Evolutionary conservation across 2,888 invertebrate genomes (phyloP).

Genomic region (Rotaria socialis): DNA sequence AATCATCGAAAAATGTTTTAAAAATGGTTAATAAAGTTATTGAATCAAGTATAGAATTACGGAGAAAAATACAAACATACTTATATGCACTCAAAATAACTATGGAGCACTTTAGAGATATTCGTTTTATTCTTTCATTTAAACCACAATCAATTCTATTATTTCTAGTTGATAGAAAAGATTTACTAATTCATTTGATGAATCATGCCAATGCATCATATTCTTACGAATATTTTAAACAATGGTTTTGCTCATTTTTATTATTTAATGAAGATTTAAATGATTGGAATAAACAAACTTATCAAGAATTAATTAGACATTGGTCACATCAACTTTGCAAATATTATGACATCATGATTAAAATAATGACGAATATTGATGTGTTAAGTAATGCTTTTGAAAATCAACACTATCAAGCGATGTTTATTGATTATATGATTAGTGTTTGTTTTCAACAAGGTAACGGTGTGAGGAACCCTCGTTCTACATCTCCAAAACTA

Average conservation of each 20-base stretch:
- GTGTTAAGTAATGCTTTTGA: background rate
- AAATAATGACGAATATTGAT: conserved; percentile 14
- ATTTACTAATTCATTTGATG: background rate
- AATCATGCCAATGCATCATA: background rate
- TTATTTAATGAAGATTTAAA: background rate
- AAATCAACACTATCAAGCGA: background rate
- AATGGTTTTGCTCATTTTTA: background rate
- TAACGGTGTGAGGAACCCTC: background rate
- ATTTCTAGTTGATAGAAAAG: background rate
- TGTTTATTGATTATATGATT: background rate
- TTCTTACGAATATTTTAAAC: conserved; percentile 9
- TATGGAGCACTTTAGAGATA: background rate
- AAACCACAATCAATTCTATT: background rate
- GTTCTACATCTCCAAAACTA: too few species aligned
- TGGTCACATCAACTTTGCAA: background rate
- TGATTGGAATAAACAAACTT: background rate
- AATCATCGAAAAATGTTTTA: background rate
- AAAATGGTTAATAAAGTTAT: background rate
- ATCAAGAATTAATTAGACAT: background rate
- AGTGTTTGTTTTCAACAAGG: conserved; percentile 10
- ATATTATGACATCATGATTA: background rate
- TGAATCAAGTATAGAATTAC: background rate
- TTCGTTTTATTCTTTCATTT: background rate
- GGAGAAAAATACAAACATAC: background rate
- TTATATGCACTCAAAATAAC: background rate